Evolutionary conservation across 2,113 vertebrate genomes (phyloP).

Genomic region (Oostethus manadensis): DNA sequence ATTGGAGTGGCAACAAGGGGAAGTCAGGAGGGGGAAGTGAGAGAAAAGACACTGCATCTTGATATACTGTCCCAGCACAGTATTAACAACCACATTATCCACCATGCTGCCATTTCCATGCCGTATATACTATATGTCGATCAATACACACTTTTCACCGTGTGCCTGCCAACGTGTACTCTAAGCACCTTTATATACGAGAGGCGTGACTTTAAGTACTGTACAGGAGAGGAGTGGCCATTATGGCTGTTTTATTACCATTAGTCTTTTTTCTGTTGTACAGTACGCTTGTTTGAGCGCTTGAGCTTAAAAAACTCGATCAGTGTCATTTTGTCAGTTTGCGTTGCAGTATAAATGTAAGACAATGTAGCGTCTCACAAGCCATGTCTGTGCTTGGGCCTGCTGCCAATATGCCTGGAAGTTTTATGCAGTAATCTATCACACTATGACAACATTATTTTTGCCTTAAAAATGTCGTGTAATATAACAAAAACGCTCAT

Average conservation of each 20-base stretch:
- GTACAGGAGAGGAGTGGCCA: slow-evolving; percentile 12
- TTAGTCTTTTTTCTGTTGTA: slow-evolving; percentile 7
- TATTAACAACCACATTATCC: slow-evolving; percentile 64
- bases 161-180: not conserved
- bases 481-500: no score
- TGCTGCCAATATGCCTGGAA: no score
- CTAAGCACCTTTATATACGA: no score
- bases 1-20: slow-evolving; percentile 73
- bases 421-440: no score
- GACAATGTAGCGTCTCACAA: not conserved
- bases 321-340: no score
- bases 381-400: no score
- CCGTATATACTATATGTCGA: slow-evolving; percentile 38
- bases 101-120: slow-evolving; percentile 34
- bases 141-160: slow-evolving; percentile 35
- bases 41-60: slow-evolving; percentile 63
- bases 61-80: slow-evolving; percentile 64
- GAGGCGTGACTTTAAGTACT: slow-evolving; percentile 4
- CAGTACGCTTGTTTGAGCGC: not conserved
- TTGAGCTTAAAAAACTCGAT: not conserved
- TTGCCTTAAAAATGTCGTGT: no score
- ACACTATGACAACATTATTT: no score
- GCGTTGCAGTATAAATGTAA: no score
- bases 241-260: slow-evolving; percentile 31
- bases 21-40: slow-evolving; percentile 76